Conservation (phyloP, 2,888 invertebrate species). For the Drosophila parthenogenetica region DNA sequence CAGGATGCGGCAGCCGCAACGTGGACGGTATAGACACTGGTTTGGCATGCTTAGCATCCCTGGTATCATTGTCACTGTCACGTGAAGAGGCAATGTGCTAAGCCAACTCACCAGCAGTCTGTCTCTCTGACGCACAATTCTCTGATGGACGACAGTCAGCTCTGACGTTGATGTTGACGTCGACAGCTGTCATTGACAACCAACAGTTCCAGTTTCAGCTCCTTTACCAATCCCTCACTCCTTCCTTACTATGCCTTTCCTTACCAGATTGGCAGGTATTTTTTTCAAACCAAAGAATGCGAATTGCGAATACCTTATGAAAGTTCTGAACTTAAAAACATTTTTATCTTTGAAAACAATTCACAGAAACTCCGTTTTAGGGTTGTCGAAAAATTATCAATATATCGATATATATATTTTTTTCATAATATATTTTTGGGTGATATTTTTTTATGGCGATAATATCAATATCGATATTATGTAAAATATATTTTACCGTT, state of each 20-base stretch:
- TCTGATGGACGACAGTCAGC: slow-evolving; percentile 70
- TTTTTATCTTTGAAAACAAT: slow-evolving; percentile 6
- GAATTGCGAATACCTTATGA: slow-evolving; percentile 52
- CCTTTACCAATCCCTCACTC: not conserved
- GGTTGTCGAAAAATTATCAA: too few species aligned
- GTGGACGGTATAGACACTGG: slow-evolving; percentile 33
- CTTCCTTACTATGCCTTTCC: not conserved
- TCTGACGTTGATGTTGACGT: slow-evolving; percentile 51
- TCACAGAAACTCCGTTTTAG: slow-evolving; percentile 9
- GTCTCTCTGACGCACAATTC: slow-evolving; percentile 68
- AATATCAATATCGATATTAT: too few species aligned
- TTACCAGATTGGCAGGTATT: slow-evolving; percentile 17
- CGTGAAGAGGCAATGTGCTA: slow-evolving; percentile 76
- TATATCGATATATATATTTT: not conserved
- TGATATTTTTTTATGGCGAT: too few species aligned
- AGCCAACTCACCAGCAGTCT: slow-evolving; percentile 40
- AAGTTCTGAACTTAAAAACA: slow-evolving; percentile 1
- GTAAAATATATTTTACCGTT: too few species aligned
- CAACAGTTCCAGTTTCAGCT: slow-evolving; percentile 23
- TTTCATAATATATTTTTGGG: not conserved
- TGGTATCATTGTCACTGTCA: slow-evolving; percentile 71
- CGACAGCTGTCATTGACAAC: slow-evolving; percentile 68
- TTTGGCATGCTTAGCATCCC: slow-evolving; percentile 30
- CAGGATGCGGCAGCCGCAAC: slow-evolving; percentile 67
- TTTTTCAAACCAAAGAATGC: slow-evolving; percentile 37